Conservation (phyloP, 2,888 invertebrate species). For the Diaperis boleti region DNA sequence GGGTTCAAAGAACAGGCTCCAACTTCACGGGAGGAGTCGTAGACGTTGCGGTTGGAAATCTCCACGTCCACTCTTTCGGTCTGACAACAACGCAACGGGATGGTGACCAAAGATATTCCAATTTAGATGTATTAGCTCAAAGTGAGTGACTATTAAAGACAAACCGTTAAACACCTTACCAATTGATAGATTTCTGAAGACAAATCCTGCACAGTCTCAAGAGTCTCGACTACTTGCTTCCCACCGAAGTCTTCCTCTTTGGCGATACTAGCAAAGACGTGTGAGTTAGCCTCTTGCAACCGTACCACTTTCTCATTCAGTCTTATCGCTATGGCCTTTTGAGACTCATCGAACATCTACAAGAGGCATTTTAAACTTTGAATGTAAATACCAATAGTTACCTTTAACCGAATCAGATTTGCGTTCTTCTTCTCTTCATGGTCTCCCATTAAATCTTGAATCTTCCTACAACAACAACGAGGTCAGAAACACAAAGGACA, state of each 20-base stretch:
- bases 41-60: slow-evolving; percentile 39
- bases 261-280: slow-evolving; percentile 53
- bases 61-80: slow-evolving; percentile 48
- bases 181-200: slow-evolving; percentile 62
- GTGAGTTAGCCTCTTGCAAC: slow-evolving; percentile 64
- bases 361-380: slow-evolving; percentile 21
- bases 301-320: slow-evolving; percentile 63
- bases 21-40: slow-evolving; percentile 29
- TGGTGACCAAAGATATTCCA: no score
- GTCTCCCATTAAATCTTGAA: slow-evolving; percentile 12
- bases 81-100: slow-evolving; percentile 40
- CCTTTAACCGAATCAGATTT: slow-evolving; percentile 29
- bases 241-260: slow-evolving; percentile 53
- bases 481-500: neutral
- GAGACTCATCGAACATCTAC: slow-evolving; percentile 63
- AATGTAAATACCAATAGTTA: slow-evolving; percentile 3
- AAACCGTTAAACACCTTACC: slow-evolving; percentile 56
- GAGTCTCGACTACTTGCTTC: slow-evolving; percentile 55
- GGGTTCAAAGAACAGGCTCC: slow-evolving; percentile 34
- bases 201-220: slow-evolving; percentile 63
- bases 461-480: slow-evolving; percentile 5
- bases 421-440: slow-evolving; percentile 17
- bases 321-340: slow-evolving; percentile 62
- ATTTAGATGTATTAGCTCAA: no score
- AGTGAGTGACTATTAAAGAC: no score